A percentile compares a stretch with the other conserved stretches of the same genome.
Evolutionary conservation across 2,888 invertebrate genomes (phyloP).

Genomic region (Octonoba sinensis): DNA sequence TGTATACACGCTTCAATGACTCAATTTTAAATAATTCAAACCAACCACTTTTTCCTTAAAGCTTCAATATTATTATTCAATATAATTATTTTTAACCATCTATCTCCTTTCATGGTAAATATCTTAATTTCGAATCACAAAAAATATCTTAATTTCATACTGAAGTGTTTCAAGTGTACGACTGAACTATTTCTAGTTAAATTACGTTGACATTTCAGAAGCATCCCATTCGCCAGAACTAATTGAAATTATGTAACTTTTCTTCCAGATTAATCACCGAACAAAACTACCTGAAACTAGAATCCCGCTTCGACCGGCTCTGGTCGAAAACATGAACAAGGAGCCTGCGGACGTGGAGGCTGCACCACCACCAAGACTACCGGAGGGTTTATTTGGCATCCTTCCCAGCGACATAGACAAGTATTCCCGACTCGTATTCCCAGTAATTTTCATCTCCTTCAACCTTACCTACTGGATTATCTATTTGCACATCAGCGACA

Average conservation of each 20-base stretch:
- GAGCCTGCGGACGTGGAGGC: constrained; percentile 32
- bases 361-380: constrained; percentile 36
- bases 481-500: constrained; percentile 95
- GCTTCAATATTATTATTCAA: too few species aligned
- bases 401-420: constrained; percentile 99
- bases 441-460: constrained; percentile 98
- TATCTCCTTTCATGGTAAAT: too few species aligned
- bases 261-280: constrained; percentile 43
- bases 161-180: too few species aligned
- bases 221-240: too few species aligned
- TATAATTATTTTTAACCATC: too few species aligned
- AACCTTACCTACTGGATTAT: constrained; percentile 99
- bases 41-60: too few species aligned
- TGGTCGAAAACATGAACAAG: constrained; percentile 40
- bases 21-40: too few species aligned
- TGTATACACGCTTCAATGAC: too few species aligned
- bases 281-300: constrained; percentile 42
- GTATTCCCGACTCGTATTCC: constrained; percentile 97
- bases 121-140: too few species aligned
- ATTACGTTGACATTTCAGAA: too few species aligned
- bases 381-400: constrained; percentile 77
- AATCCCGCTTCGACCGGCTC: constrained; percentile 42
- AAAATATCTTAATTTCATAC: too few species aligned
- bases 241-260: neutral
- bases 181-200: too few species aligned